These are phyloP conservation scores for Ctenosaura bakeri DNA, from an alignment of 2,797 vertebrate species.

Conservation along the genomic window DNA sequence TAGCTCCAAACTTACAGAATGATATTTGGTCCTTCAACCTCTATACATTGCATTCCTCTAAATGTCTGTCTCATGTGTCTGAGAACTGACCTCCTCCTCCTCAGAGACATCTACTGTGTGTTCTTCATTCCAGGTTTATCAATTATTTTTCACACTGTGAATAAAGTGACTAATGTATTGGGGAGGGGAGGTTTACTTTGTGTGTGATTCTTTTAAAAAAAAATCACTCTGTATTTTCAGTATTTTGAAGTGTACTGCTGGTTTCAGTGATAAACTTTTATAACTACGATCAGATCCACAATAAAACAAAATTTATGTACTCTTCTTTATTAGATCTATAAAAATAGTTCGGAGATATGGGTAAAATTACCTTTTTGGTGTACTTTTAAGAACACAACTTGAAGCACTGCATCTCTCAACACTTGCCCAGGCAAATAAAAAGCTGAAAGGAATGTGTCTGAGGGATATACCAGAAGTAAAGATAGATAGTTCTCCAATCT, in stretches of 20 bases:
- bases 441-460: slow-evolving; percentile 24
- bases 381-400: slow-evolving; percentile 56
- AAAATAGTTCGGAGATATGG: slow-evolving; percentile 56
- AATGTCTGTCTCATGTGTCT: no score
- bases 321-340: slow-evolving; percentile 67
- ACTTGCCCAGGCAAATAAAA: background rate
- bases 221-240: slow-evolving; percentile 31
- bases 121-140: background rate
- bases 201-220: background rate
- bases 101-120: no score
- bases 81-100: no score
- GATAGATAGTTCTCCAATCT: background rate
- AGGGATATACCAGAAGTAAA: background rate
- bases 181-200: slow-evolving; percentile 24
- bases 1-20: no score
- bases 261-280: slow-evolving; percentile 69
- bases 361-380: slow-evolving; percentile 54
- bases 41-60: no score
- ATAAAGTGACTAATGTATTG: slow-evolving; percentile 27
- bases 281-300: slow-evolving; percentile 59
- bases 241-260: slow-evolving; percentile 51
- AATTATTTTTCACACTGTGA: slow-evolving; percentile 28
- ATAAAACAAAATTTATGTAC: slow-evolving; percentile 69
- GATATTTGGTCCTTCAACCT: no score
- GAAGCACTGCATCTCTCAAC: background rate